phyloP scores from a whole-genome alignment of 2,888 invertebrate species.

The Drosophila histrio region DNA sequence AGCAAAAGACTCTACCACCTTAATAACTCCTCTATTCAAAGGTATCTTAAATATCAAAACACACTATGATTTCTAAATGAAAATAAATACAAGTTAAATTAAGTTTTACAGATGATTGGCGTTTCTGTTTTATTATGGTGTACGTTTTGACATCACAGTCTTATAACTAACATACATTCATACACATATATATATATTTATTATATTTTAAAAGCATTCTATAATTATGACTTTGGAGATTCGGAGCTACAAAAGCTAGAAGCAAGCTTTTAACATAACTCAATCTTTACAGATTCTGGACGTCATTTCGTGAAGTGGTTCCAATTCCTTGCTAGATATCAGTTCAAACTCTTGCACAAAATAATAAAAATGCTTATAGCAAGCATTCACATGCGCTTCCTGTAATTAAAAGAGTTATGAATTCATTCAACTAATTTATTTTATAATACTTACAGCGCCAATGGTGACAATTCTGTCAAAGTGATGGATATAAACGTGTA shows the following conservation, averaged over 20 bases:
- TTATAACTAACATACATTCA: conserved; percentile 44
- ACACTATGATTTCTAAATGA: neutral
- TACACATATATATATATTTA: conserved; percentile 26
- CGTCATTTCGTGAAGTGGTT: conserved; percentile 92
- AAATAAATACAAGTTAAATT: neutral
- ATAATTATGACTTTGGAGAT: conserved; percentile 53
- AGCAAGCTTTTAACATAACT: conserved; percentile 1
- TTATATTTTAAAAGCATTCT: conserved; percentile 45
- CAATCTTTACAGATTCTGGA: conserved; percentile 87
- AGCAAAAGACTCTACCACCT: no score
- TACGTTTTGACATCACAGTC: conserved; percentile 51
- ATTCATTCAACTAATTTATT: neutral
- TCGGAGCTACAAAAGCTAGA: conserved; percentile 19
- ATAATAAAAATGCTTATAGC: conserved; percentile 97
- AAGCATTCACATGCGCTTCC: conserved; percentile 96
- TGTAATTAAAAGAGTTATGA: conserved; percentile 37
- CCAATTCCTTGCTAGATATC: conserved; percentile 92
- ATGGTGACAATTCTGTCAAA: conserved; percentile 94
- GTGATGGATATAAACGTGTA: conserved; percentile 97
- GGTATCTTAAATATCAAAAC: neutral
- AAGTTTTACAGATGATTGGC: conserved; percentile 8
- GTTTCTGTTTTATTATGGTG: conserved; percentile 42
- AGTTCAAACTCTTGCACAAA: conserved; percentile 95
- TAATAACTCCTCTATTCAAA: neutral
- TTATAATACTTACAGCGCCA: conserved; percentile 89